These are phyloP conservation scores for Pluvianellus socialis DNA, from an alignment of 2,113 vertebrate species.

Conservation along the genomic window DNA sequence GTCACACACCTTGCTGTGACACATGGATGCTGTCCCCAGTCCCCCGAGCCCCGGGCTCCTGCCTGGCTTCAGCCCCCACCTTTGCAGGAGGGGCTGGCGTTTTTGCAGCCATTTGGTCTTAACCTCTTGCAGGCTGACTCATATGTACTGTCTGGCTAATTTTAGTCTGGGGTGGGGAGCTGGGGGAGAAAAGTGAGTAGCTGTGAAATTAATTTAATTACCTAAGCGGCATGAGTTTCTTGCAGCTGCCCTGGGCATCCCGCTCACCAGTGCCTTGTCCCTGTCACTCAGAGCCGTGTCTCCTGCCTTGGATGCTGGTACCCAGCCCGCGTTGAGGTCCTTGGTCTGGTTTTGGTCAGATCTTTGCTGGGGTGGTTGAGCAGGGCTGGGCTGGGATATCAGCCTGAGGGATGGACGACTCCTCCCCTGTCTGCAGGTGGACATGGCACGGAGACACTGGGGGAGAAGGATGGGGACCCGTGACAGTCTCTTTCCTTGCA, in stretches of 20 bases:
- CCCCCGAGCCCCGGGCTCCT: not conserved
- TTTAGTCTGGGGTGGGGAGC: conserved; percentile 52
- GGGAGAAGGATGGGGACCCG: not conserved
- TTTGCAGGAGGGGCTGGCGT: not conserved
- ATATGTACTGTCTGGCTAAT: conserved; percentile 52
- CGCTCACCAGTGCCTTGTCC: not conserved
- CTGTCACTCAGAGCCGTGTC: not conserved
- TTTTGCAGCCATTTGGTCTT: not conserved
- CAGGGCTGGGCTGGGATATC: not conserved
- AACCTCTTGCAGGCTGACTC: conserved; percentile 52
- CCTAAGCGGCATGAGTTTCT: conserved; percentile 28
- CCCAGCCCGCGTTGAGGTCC: not conserved
- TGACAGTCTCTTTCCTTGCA: not conserved
- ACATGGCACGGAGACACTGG: not conserved
- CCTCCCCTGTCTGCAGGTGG: not conserved
- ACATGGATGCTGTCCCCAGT: not conserved
- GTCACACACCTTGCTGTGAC: not conserved
- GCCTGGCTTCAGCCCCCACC: not conserved
- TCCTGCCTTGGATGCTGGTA: not conserved
- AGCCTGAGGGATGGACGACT: not conserved
- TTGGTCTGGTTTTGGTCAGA: not conserved
- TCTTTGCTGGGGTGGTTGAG: not conserved
- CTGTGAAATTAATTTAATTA: conserved; percentile 66
- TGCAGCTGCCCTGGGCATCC: not conserved
- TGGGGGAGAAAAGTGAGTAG: conserved; percentile 30